Evolutionary conservation across 2,797 vertebrate species (phyloP).

Genomic region (Syndactyla subalaris): DNA sequence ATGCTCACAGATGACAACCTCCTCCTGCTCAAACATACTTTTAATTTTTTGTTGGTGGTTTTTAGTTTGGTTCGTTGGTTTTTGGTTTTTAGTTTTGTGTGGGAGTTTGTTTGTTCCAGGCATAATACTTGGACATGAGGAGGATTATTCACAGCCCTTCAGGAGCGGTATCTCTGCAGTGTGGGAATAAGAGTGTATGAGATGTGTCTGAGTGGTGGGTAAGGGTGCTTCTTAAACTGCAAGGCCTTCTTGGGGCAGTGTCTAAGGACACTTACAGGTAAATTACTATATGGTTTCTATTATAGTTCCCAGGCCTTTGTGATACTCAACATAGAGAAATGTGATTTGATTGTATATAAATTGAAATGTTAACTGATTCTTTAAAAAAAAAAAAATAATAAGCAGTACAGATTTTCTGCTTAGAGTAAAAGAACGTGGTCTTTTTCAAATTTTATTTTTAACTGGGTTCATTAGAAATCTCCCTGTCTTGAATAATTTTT

Average conservation of each 20-base stretch:
- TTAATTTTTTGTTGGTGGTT: not conserved
- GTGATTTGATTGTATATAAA: not conserved
- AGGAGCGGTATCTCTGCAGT: not conserved
- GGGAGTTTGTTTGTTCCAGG: too few species aligned
- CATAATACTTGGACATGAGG: not conserved
- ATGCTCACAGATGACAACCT: not conserved
- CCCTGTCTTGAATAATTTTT: not conserved
- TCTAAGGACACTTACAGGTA: not conserved
- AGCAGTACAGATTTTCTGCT: not conserved
- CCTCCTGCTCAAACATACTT: not conserved
- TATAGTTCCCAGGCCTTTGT: not conserved
- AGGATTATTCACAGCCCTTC: not conserved
- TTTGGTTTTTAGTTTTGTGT: not conserved
- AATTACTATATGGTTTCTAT: not conserved
- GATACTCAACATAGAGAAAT: not conserved
- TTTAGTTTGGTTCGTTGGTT: not conserved
- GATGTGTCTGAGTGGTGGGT: not conserved
- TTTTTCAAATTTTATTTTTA: not conserved
- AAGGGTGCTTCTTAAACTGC: not conserved
- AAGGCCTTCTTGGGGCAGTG: not conserved
- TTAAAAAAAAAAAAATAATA: not conserved
- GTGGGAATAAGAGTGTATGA: not conserved
- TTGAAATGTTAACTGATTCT: not conserved
- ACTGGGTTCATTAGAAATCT: not conserved
- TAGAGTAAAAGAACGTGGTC: not conserved